Percentiles rank a stretch among this genome's conserved stretches.
phyloP scores from a whole-genome alignment of 2,888 invertebrate species.

The Eubasilissa splendida region DNA sequence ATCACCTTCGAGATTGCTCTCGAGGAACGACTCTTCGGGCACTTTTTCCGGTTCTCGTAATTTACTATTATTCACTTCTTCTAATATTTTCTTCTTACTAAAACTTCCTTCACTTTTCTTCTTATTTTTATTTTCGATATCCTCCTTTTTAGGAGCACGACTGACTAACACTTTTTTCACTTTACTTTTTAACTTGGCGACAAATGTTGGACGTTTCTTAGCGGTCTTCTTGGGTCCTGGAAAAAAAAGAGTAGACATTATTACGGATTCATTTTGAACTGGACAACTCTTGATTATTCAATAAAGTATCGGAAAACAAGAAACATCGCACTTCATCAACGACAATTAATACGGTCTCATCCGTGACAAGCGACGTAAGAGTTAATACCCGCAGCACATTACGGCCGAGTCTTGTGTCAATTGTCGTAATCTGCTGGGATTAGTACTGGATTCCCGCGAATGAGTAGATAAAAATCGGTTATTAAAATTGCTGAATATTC shows the following conservation, averaged over 20 bases:
- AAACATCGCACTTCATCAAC: too few species aligned
- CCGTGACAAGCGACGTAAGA: too few species aligned
- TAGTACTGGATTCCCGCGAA: too few species aligned
- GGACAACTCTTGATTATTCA: not conserved
- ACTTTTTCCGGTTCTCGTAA: constrained; percentile 63
- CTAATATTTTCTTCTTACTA: constrained; percentile 65
- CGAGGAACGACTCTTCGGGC: constrained; percentile 35
- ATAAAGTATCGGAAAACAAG: too few species aligned
- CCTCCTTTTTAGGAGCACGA: constrained; percentile 57
- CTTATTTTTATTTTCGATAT: constrained; percentile 60
- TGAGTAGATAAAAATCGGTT: too few species aligned
- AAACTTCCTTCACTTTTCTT: constrained; percentile 54
- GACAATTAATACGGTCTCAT: too few species aligned
- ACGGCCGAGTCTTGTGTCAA: too few species aligned
- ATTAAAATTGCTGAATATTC: too few species aligned
- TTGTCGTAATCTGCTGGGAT: too few species aligned
- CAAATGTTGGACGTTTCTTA: constrained; percentile 61
- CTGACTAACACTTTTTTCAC: constrained; percentile 60
- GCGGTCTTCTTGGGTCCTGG: constrained; percentile 64
- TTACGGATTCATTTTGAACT: not conserved
- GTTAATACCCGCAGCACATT: too few species aligned
- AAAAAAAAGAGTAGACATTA: constrained; percentile 23
- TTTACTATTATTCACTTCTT: constrained; percentile 67
- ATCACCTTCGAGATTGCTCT: constrained; percentile 11
- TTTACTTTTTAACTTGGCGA: constrained; percentile 59